Evolutionary conservation across 2,797 vertebrate genomes (phyloP).

Genomic region (Lateolabrax maculatus): DNA sequence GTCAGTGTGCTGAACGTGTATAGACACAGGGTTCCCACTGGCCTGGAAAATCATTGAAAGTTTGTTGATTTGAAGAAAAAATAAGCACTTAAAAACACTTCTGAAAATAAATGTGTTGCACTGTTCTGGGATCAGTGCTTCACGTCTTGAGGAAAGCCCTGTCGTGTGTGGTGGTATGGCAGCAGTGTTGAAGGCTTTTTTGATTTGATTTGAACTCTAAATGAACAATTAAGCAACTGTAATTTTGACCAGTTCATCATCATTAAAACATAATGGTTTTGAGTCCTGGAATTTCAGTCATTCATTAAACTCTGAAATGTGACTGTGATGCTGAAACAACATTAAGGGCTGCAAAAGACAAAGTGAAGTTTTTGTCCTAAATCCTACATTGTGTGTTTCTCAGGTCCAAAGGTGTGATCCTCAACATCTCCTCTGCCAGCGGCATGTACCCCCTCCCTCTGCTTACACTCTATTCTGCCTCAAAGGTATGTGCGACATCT

Average conservation of each 20-base stretch:
- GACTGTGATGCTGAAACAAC: too few species aligned
- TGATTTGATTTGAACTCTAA: neutral
- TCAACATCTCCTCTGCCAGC: constrained; percentile 93
- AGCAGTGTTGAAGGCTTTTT: neutral
- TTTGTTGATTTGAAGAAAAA: constrained; percentile 41
- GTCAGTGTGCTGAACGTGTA: constrained; percentile 41
- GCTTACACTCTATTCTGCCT: constrained; percentile 88
- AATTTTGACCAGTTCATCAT: neutral
- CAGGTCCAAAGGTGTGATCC: constrained; percentile 88
- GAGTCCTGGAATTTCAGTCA: neutral
- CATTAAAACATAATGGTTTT: neutral
- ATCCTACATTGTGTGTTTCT: neutral
- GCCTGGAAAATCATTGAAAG: constrained; percentile 50
- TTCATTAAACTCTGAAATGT: neutral
- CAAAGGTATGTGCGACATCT: constrained; percentile 58
- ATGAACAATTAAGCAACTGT: neutral
- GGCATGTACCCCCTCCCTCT: constrained; percentile 90
- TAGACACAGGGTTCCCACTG: constrained; percentile 42
- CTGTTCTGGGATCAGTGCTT: constrained; percentile 20
- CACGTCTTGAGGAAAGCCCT: constrained; percentile 21
- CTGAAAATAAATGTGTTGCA: neutral
- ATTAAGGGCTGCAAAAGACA: neutral
- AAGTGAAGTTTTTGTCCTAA: neutral
- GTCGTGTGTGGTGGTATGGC: neutral
- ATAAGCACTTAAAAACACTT: neutral